Conservation (phyloP, 2,113 vertebrate species). For the Salvator merianae region DNA sequence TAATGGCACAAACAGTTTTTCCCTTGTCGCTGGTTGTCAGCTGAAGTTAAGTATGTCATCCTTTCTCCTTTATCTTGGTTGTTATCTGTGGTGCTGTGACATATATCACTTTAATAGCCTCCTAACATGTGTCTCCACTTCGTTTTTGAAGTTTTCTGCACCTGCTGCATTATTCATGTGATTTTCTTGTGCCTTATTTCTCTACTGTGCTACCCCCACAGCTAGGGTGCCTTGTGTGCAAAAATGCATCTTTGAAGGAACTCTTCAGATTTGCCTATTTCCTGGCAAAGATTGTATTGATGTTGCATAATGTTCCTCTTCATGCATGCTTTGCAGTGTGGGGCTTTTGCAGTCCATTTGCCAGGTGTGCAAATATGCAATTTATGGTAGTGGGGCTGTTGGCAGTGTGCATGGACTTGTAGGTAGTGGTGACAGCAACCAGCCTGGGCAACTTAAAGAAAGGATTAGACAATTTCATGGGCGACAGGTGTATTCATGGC, state of each 20-base stretch:
- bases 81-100: conserved; percentile 45
- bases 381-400: too few relatives aligned
- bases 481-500: too few relatives aligned
- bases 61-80: conserved; percentile 20
- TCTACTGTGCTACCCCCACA: neutral
- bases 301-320: too few relatives aligned
- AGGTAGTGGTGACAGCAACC: too few relatives aligned
- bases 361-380: too few relatives aligned
- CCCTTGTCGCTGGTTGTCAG: conserved; percentile 44
- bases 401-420: too few relatives aligned
- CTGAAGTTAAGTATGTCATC: conserved; percentile 29
- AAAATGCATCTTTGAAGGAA: neutral
- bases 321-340: too few relatives aligned
- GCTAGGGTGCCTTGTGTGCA: neutral
- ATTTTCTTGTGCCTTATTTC: neutral
- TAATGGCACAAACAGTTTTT: conserved; percentile 61
- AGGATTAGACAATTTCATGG: too few relatives aligned
- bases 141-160: neutral
- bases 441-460: too few relatives aligned
- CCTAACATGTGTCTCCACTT: neutral
- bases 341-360: too few relatives aligned
- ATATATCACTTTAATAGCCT: conserved; percentile 26
- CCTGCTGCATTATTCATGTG: conserved; percentile 5
- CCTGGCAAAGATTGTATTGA: too few relatives aligned
- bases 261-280: too few relatives aligned